A percentile compares a stretch with the other conserved stretches of the same genome.
These are phyloP conservation scores for Melanotaenia nigrans DNA, from an alignment of 2,797 vertebrate genomes.

Conservation along the genomic window DNA sequence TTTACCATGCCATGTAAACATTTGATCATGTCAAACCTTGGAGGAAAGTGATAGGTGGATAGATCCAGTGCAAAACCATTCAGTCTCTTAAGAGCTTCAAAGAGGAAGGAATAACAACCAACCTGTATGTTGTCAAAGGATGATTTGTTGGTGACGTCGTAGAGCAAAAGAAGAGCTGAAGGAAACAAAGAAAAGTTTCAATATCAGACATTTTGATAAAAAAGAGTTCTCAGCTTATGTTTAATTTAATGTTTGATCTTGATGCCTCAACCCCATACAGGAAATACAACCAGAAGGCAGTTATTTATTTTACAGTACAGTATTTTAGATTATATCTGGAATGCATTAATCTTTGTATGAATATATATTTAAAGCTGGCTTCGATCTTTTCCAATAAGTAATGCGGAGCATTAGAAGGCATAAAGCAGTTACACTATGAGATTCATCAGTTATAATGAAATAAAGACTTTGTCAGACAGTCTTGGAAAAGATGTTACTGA, in stretches of 20 bases:
- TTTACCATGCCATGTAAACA: background rate
- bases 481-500: background rate
- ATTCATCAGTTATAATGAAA: background rate
- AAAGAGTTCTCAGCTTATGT: background rate
- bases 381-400: background rate
- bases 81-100: background rate
- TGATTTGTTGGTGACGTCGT: constrained; percentile 92
- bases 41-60: background rate
- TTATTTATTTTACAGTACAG: background rate
- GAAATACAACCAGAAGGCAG: constrained; percentile 5
- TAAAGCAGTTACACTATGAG: background rate
- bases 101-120: constrained; percentile 24
- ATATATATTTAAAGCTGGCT: background rate
- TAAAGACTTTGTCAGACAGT: background rate
- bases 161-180: constrained; percentile 90
- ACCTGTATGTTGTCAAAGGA: constrained; percentile 95
- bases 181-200: constrained; percentile 17
- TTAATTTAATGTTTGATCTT: constrained; percentile 18
- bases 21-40: background rate
- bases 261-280: constrained; percentile 3
- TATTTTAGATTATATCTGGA: background rate
- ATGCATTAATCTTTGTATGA: background rate
- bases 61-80: background rate
- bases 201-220: background rate
- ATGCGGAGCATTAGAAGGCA: background rate